These are phyloP conservation scores for Drosophila ficusphila DNA, from an alignment of 1,140 invertebrate species.

Conservation along the genomic window DNA sequence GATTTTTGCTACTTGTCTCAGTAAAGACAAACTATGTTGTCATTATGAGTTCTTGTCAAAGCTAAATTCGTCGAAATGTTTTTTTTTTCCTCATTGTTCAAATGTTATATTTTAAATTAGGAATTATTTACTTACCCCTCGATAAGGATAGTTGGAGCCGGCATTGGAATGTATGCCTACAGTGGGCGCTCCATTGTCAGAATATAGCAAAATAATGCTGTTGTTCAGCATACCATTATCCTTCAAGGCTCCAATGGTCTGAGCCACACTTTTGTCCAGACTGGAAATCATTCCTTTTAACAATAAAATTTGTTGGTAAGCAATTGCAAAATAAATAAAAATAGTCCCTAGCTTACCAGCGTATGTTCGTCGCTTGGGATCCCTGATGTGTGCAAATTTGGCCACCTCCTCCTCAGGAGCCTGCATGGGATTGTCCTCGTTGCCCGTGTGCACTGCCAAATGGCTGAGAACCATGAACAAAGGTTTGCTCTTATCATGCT, in stretches of 20 bases:
- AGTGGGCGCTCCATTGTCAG: conserved; percentile 92
- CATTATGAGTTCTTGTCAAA: too few species aligned
- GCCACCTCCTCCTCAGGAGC: conserved; percentile 90
- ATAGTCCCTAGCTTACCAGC: conserved; percentile 87
- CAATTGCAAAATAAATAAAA: neutral
- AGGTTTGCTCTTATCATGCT: conserved; percentile 87
- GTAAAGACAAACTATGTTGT: too few species aligned
- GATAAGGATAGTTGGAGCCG: conserved; percentile 94
- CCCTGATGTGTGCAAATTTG: conserved; percentile 90
- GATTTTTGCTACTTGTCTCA: too few species aligned
- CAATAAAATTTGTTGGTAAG: neutral
- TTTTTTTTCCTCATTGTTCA: too few species aligned
- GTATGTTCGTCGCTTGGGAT: conserved; percentile 90
- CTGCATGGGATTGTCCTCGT: conserved; percentile 89
- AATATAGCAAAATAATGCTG: conserved; percentile 89
- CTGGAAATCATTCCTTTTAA: conserved; percentile 92
- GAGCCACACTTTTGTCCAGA: conserved; percentile 93
- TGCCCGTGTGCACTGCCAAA: conserved; percentile 92
- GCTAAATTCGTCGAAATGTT: too few species aligned
- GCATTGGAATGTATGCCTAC: conserved; percentile 89
- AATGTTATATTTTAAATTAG: neutral
- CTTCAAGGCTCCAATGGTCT: conserved; percentile 88
- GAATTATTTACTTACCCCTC: conserved; percentile 90
- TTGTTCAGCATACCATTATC: conserved; percentile 89
- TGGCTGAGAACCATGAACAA: conserved; percentile 93